phyloP scores from a whole-genome alignment of 2,113 vertebrate genomes.

The Aptenodytes forsteri region DNA sequence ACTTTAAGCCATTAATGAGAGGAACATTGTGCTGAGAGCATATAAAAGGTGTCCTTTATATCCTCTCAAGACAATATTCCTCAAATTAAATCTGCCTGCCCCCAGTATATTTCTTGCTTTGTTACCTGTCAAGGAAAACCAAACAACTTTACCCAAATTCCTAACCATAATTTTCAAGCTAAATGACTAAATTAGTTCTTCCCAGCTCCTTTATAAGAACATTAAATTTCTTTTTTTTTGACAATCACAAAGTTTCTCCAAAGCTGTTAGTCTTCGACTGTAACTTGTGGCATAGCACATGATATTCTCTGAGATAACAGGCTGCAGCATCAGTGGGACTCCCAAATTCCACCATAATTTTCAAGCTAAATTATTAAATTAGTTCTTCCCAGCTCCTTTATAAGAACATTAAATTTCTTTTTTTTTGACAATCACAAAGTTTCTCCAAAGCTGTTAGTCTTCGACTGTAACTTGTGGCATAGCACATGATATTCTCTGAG shows the following conservation, averaged over 20 bases:
- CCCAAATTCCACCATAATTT: no score
- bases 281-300: not conserved
- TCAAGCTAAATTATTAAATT: no score
- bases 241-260: not conserved
- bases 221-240: not conserved
- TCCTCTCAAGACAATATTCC: not conserved
- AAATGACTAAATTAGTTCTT: not conserved
- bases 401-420: no score
- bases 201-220: not conserved
- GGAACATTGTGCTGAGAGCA: not conserved
- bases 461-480: not conserved
- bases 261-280: not conserved
- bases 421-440: not conserved
- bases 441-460: not conserved
- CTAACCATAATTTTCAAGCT: not conserved
- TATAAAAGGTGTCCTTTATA: not conserved
- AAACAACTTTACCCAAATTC: not conserved
- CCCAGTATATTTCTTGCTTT: not conserved
- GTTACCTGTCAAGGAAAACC: not conserved
- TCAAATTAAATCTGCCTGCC: not conserved
- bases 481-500: not conserved
- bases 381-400: no score
- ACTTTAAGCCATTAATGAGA: not conserved
- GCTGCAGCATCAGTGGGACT: not conserved
- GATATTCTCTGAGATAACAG: not conserved